Percentiles rank a stretch among this genome's conserved stretches.
These are phyloP conservation scores for Bos indicus DNA, from an alignment of 2,113 vertebrate species.

Conservation along the genomic window DNA sequence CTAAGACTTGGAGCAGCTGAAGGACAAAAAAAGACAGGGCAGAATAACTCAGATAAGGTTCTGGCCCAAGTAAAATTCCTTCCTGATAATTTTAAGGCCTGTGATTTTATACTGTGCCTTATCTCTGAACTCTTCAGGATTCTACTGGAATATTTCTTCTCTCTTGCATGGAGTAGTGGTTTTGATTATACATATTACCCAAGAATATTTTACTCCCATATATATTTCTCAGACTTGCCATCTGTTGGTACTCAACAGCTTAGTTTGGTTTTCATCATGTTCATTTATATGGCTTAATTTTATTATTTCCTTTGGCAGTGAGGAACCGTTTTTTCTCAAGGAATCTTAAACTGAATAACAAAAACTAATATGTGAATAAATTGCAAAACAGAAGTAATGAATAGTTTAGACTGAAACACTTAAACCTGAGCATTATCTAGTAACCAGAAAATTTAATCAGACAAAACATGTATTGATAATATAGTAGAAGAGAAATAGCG, in stretches of 20 bases:
- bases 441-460: constrained; percentile 8
- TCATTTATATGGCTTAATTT: constrained; percentile 13
- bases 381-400: not conserved
- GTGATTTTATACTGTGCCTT: not conserved
- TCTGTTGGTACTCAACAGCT: not conserved
- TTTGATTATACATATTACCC: not conserved
- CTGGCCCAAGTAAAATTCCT: not conserved
- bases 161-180: not conserved
- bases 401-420: not conserved
- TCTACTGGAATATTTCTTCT: not conserved
- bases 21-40: not conserved
- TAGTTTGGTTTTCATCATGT: not conserved
- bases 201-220: not conserved
- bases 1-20: not conserved
- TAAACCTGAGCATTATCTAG: not conserved
- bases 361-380: not conserved
- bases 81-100: not conserved
- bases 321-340: not conserved
- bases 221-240: not conserved
- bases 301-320: constrained; percentile 24
- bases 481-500: not conserved
- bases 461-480: not conserved
- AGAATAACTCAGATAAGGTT: not conserved
- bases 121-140: not conserved
- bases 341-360: not conserved